These are phyloP conservation scores for Hypotaenidia philippensis DNA, from an alignment of 2,797 vertebrate species.

Conservation along the genomic window DNA sequence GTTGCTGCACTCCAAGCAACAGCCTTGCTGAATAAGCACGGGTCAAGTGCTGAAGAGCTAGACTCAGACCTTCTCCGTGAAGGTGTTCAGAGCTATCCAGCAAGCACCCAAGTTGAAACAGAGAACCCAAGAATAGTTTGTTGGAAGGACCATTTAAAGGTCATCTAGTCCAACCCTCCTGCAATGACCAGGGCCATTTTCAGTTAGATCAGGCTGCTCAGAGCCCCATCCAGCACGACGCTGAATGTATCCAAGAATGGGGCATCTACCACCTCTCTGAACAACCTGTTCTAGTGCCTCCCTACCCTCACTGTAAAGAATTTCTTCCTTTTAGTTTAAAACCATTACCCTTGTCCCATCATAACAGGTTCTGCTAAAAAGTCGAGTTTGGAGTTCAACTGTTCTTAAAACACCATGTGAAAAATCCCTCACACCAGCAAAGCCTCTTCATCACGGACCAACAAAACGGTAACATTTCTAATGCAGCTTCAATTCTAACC, in stretches of 20 bases:
- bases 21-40: neutral
- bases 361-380: neutral
- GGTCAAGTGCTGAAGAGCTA: neutral
- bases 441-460: neutral
- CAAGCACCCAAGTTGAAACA: neutral
- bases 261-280: neutral
- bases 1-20: neutral
- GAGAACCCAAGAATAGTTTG: accelerated
- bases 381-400: neutral
- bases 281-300: neutral
- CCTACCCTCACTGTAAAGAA: accelerated
- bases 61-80: accelerated
- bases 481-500: neutral
- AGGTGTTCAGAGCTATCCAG: neutral
- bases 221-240: accelerated
- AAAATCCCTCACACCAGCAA: neutral
- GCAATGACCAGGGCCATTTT: neutral
- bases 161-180: neutral
- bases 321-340: neutral
- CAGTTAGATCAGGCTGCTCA: neutral
- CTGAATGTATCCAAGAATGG: neutral
- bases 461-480: neutral
- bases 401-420: neutral
- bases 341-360: accelerated
- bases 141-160: neutral